A percentile compares a stretch with the other conserved stretches of the same genome.
phyloP scores from a whole-genome alignment of 2,113 vertebrate genomes.

The Drymodes brunneopygia region DNA sequence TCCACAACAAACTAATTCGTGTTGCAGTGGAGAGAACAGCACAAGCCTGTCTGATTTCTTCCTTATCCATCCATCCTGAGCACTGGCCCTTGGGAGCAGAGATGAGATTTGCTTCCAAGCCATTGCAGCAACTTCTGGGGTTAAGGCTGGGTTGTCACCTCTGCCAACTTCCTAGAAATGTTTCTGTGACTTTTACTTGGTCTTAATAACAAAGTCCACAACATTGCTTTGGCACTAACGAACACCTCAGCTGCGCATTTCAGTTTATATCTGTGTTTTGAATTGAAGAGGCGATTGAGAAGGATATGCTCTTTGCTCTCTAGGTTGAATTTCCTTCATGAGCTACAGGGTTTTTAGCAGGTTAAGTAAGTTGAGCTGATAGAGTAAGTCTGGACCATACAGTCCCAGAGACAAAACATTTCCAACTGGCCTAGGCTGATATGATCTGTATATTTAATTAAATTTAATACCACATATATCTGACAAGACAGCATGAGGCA shows the following conservation, averaged over 20 bases:
- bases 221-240: not conserved
- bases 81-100: not conserved
- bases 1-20: not conserved
- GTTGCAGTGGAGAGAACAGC: not conserved
- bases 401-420: not conserved
- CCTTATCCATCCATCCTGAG: not conserved
- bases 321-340: not conserved
- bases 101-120: not conserved
- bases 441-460: not conserved
- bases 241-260: not conserved
- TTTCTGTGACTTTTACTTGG: fast-evolving
- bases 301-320: not conserved
- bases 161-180: not conserved
- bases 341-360: not conserved
- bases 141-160: not conserved
- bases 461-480: not conserved
- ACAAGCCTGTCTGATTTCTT: not conserved
- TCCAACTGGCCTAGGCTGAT: not conserved
- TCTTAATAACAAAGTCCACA: not conserved
- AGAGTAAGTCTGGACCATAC: not conserved
- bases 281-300: not conserved
- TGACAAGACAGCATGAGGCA: not conserved
- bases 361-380: not conserved
- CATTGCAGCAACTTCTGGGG: fast-evolving
- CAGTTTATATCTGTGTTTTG: not conserved